Evolutionary conservation across 2,113 vertebrate genomes (phyloP), one percentile per base, ranked within the genome.

Genomic region (Colistium nudipinnis): DNA sequence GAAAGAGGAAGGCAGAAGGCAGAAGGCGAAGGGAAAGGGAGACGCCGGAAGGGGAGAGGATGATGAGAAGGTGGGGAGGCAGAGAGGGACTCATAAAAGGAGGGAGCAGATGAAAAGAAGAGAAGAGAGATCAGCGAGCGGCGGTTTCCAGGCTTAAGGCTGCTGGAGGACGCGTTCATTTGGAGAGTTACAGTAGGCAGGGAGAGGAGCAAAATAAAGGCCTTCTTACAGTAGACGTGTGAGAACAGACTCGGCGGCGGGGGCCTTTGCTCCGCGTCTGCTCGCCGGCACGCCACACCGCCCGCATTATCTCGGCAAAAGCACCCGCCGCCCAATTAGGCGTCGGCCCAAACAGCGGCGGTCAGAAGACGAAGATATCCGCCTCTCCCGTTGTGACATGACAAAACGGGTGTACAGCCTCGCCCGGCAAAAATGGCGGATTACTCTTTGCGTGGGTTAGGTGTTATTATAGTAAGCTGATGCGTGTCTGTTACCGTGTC

Each of bases 401-500:
- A 82, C 81, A 72, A 80, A 76, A 53, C 70, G 66, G 80, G 72
- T 82, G 79, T 87, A 80, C 43, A 6, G 74, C 12, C 28, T 31
- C 47, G 48, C 62, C 64, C 65, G 47, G 70, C 72, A 76, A 76
- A n/a, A 86, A 85, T 82, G 80, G 76, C 4, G 44, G 74, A 77
- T 84, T 70, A 84, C 65, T 74, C 20, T 6, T 24, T 51, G 2
- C 35, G 54, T 41, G 62, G 75, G 55, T 55, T 69, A 80, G 78
- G 85, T 85, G 83, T 79, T 89, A 78, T 82, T 84, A 62, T 41
- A 66, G 72, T 87, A 85, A 88, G 78, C 81, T 81, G 86, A 90
- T 85, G 54, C 52, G 70, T 84, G 82, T 82, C 78, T 83, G 75
- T 87, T 80, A 64, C 55, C 1, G 62, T 83, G 85, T 85, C 79